Evolutionary conservation across 2,113 vertebrate species (phyloP).

Genomic region (Scomber colias): DNA sequence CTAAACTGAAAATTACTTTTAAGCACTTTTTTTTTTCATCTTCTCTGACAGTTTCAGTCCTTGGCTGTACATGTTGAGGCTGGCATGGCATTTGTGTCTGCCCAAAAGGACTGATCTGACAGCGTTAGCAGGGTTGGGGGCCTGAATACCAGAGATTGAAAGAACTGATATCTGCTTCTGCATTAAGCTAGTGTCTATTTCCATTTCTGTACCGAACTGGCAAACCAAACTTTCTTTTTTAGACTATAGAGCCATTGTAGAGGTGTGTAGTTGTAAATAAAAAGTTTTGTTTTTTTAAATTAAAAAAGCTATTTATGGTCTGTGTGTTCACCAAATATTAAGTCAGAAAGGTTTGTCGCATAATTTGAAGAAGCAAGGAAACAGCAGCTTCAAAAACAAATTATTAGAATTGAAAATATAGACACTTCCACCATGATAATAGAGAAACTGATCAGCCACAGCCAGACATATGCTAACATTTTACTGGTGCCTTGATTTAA

Average conservation of each 20-base stretch:
- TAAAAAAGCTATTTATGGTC: neutral
- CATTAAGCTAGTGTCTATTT: conserved; percentile 48
- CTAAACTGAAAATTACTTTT: neutral
- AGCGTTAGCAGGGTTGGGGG: conserved; percentile 42
- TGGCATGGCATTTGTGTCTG: conserved; percentile 68
- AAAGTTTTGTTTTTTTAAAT: too few relatives aligned
- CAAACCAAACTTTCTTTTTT: neutral
- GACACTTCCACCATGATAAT: neutral
- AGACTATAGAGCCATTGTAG: neutral
- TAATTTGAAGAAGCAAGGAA: too few relatives aligned
- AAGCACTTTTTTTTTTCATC: conserved; percentile 27
- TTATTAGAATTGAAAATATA: neutral
- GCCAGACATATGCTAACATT: conserved; percentile 15
- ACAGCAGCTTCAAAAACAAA: neutral
- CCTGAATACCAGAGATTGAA: conserved; percentile 69
- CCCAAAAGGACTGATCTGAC: conserved; percentile 56
- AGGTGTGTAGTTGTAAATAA: neutral
- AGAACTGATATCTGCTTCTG: conserved; percentile 52
- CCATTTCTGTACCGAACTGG: conserved; percentile 22
- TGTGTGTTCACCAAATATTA: neutral
- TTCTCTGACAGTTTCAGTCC: conserved; percentile 39
- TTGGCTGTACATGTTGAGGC: conserved; percentile 66
- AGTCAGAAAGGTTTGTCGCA: neutral
- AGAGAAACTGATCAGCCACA: conserved; percentile 3
- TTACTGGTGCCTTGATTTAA: conserved; percentile 19